Conservation (phyloP, 2,113 vertebrate genomes). For the Acrocephalus arundinaceus region DNA sequence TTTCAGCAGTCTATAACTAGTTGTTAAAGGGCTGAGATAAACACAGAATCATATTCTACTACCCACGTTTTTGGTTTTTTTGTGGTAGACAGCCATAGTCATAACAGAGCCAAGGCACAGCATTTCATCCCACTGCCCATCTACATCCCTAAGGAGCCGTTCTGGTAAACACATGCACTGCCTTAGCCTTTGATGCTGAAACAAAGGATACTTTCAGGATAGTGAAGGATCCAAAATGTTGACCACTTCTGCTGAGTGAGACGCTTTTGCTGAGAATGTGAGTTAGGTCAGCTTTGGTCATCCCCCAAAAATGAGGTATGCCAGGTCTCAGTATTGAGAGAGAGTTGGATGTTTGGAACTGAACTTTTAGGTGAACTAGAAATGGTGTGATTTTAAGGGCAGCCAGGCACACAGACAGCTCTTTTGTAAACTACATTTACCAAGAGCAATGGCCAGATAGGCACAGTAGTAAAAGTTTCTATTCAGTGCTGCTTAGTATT, state of each 20-base stretch:
- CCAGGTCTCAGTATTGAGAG: neutral
- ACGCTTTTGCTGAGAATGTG: neutral
- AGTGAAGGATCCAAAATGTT: neutral
- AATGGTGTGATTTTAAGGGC: neutral
- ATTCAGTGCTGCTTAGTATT: neutral
- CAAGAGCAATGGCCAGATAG: neutral
- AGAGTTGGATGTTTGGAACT: neutral
- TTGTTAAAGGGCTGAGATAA: neutral
- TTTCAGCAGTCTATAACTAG: neutral
- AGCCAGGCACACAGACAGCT: neutral
- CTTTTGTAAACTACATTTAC: neutral
- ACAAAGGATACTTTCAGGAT: neutral
- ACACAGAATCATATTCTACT: neutral
- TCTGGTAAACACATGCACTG: neutral
- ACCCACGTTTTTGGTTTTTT: neutral
- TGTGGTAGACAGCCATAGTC: neutral
- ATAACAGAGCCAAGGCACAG: neutral
- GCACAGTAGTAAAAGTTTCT: neutral
- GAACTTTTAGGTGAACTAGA: neutral
- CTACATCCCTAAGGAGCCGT: neutral
- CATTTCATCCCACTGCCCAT: neutral
- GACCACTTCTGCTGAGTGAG: neutral
- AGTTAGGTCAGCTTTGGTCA: neutral
- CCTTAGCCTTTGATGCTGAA: neutral
- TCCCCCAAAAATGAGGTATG: fast-evolving